A percentile compares a stretch with the other conserved stretches of the same genome.
Evolutionary conservation across 1,140 invertebrate species (phyloP).

Genomic region (Triops longicaudatus): DNA sequence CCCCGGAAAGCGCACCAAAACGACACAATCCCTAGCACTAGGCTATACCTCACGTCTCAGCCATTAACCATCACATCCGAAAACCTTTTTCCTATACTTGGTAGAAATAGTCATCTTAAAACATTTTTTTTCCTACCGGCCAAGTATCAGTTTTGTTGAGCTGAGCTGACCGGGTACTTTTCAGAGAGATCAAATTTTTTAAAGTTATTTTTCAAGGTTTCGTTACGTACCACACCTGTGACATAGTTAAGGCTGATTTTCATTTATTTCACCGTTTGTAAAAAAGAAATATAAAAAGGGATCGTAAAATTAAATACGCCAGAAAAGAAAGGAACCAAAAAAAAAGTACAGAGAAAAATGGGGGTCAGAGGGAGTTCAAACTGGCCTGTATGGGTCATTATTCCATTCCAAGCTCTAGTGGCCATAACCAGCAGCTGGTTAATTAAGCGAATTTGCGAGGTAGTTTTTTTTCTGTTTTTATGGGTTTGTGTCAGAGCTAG

Average conservation of each 20-base stretch:
- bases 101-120: not conserved
- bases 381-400: not conserved
- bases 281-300: not conserved
- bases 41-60: not conserved
- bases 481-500: not conserved
- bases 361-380: not conserved
- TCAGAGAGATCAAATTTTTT: not conserved
- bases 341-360: not conserved
- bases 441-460: not conserved
- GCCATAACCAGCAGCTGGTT: slow-evolving; percentile 5
- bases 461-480: not conserved
- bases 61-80: not conserved
- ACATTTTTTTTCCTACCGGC: not conserved
- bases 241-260: not conserved
- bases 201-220: not conserved
- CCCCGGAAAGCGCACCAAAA: not conserved
- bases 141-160: not conserved
- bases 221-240: not conserved
- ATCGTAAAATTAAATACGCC: too few species aligned
- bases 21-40: not conserved
- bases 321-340: not conserved
- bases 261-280: not conserved
- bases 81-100: not conserved
- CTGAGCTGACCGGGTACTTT: not conserved
- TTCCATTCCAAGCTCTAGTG: not conserved